These are phyloP conservation scores for Eupristina koningsbergeri DNA, from an alignment of 1,140 invertebrate genomes.

Conservation along the genomic window DNA sequence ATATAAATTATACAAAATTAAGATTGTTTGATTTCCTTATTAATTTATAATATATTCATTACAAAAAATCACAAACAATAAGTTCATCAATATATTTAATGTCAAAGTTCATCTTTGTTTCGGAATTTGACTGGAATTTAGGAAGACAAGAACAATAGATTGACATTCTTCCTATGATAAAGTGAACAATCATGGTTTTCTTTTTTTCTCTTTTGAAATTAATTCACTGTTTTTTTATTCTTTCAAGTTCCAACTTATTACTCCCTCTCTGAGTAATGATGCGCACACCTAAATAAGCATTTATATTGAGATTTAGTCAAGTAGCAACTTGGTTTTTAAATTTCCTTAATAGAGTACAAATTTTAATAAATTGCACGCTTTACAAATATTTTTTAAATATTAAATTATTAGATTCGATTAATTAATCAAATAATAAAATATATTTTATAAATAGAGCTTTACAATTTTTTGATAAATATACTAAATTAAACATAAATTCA, in stretches of 20 bases:
- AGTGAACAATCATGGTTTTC: background rate
- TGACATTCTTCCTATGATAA: conserved; percentile 20
- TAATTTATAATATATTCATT: background rate
- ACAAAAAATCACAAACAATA: conserved; percentile 8
- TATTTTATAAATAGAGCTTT: conserved; percentile 14
- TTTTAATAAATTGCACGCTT: background rate
- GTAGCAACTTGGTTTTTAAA: background rate
- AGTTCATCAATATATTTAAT: conserved; percentile 12
- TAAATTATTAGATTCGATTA: background rate
- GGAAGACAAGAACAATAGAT: background rate
- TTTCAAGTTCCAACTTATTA: conserved; percentile 51
- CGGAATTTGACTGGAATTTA: background rate
- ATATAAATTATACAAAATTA: background rate
- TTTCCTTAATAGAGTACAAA: background rate
- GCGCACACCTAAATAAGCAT: background rate
- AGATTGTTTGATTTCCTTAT: conserved; percentile 8
- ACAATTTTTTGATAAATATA: background rate
- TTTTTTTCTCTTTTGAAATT: conserved; percentile 7
- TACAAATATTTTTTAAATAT: conserved; percentile 29
- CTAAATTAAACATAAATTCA: background rate
- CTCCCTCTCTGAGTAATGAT: conserved; percentile 55
- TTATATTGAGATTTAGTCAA: background rate
- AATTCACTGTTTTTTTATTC: conserved; percentile 9
- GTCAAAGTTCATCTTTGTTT: background rate
- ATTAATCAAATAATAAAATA: background rate